Evolutionary conservation across 92 coral and sea anemone species (phyloP).

Genomic region (Scolanthus callimorphus): DNA sequence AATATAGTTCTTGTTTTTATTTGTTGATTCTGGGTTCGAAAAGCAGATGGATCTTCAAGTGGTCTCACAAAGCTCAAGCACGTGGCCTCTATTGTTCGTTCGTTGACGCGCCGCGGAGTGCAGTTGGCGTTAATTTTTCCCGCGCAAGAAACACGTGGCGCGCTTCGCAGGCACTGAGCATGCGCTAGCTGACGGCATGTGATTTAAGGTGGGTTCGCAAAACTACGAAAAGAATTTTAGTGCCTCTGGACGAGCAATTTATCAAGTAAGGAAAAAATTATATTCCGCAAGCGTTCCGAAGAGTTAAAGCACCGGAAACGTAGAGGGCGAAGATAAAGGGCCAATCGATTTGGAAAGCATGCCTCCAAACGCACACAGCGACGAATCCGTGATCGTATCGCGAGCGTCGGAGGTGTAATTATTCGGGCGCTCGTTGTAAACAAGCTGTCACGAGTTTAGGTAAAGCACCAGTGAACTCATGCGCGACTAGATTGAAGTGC

Average conservation of each 20-base stretch:
- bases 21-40: conserved; percentile 4
- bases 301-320: conserved; percentile 78
- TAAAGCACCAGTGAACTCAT: conserved; percentile 11
- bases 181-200: conserved; percentile 47
- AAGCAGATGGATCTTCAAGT: conserved; percentile 53
- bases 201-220: conserved; percentile 53
- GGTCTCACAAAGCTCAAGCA: conserved; percentile 46
- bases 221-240: conserved; percentile 60
- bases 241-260: conserved; percentile 1
- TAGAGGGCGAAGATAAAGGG: conserved; percentile 20
- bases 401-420: conserved; percentile 7
- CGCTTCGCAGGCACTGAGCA: conserved; percentile 43
- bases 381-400: background rate
- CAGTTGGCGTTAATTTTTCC: conserved; percentile 61
- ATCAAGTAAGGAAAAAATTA: background rate
- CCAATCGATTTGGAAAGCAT: background rate
- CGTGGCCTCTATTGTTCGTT: conserved; percentile 49
- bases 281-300: conserved; percentile 28
- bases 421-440: conserved; percentile 54
- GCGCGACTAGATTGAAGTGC: too few species aligned
- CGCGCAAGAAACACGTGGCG: conserved; percentile 78
- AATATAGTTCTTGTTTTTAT: conserved; percentile 6
- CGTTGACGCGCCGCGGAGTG: conserved; percentile 53
- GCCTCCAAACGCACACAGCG: background rate
- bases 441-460: conserved; percentile 39